phyloP scores from a whole-genome alignment of 2,113 vertebrate species.

The Bothrops jararaca region DNA sequence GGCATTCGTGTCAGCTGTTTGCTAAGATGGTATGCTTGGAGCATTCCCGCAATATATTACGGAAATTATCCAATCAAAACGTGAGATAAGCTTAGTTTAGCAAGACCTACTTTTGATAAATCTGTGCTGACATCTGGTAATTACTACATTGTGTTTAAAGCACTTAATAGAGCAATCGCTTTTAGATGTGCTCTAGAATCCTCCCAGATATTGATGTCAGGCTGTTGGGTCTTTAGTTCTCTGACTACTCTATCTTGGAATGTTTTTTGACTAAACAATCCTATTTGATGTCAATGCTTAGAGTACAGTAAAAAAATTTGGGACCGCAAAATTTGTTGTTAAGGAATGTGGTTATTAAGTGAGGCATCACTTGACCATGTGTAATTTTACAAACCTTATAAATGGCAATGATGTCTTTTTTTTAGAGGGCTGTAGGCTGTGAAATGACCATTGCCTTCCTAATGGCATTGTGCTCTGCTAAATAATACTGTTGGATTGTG shows the following conservation, averaged over 20 bases:
- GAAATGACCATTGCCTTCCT: neutral
- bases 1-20: neutral
- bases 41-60: neutral
- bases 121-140: neutral
- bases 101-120: neutral
- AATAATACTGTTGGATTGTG: slow-evolving; percentile 2
- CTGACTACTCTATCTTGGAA: neutral
- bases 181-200: neutral
- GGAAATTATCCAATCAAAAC: neutral
- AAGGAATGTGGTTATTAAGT: neutral
- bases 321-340: neutral
- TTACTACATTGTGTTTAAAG: neutral
- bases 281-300: neutral
- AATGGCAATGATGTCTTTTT: neutral
- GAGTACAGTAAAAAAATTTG: neutral
- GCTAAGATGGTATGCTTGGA: neutral
- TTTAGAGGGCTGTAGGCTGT: neutral
- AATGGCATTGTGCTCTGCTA: neutral
- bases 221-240: neutral
- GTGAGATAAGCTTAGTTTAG: neutral
- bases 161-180: neutral
- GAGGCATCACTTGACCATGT: neutral
- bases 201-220: neutral
- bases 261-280: neutral
- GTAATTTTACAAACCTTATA: neutral